These are phyloP conservation scores for Cacoxenus indagator DNA, from an alignment of 2,888 invertebrate genomes.

Conservation along the genomic window DNA sequence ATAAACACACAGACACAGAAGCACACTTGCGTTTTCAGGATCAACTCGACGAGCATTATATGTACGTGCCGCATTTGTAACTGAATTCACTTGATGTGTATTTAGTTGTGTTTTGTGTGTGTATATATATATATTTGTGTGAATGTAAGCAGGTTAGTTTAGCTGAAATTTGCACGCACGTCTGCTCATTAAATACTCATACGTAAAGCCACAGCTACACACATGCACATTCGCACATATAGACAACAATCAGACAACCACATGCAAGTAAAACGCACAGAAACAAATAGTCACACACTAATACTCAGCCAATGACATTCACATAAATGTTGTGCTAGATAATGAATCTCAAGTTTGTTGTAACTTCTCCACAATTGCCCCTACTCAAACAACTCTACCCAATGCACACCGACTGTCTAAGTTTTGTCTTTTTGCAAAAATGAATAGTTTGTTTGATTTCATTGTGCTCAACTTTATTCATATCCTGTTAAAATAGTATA, in stretches of 20 bases:
- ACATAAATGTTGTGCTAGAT: constrained; percentile 58
- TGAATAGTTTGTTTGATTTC: constrained; percentile 55
- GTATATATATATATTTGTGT: constrained; percentile 19
- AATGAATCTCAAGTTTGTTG: constrained; percentile 50
- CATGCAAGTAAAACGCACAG: constrained; percentile 1
- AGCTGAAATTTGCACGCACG: constrained; percentile 54
- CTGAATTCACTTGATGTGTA: not conserved
- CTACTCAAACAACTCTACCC: not conserved
- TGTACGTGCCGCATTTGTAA: constrained; percentile 21
- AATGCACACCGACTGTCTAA: not conserved
- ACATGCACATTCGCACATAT: constrained; percentile 27
- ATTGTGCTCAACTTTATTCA: constrained; percentile 64
- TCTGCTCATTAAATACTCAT: constrained; percentile 64
- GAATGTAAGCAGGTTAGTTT: constrained; percentile 40
- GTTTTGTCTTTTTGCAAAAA: constrained; percentile 10
- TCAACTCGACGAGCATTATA: constrained; percentile 17
- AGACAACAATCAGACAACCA: constrained; percentile 22
- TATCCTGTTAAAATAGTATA: constrained; percentile 62
- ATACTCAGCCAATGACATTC: constrained; percentile 12
- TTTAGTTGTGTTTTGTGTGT: constrained; percentile 19
- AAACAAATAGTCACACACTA: not conserved
- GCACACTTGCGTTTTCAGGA: constrained; percentile 41
- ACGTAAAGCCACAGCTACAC: constrained; percentile 31
- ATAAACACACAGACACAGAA: constrained; percentile 37
- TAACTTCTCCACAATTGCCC: not conserved